These are phyloP conservation scores for Lasioglossum zephyrum DNA, from an alignment of 2,888 invertebrate species.

Conservation along the genomic window DNA sequence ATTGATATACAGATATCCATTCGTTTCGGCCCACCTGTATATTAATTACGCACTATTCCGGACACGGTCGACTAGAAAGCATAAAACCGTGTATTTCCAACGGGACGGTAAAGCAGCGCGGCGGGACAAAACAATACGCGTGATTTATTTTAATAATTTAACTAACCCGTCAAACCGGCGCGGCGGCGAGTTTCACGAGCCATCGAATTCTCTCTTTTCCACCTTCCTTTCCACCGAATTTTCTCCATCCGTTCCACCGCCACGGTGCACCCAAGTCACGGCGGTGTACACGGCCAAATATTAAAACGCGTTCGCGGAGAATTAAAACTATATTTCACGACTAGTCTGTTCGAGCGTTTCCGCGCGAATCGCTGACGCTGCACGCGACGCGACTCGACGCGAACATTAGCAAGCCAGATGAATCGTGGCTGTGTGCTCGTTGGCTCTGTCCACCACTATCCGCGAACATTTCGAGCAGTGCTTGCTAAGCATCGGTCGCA, in stretches of 20 bases:
- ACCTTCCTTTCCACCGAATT: background rate
- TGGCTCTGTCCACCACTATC: background rate
- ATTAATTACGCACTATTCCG: slow-evolving; percentile 47
- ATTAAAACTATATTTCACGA: slow-evolving; percentile 75
- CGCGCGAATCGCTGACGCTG: slow-evolving; percentile 11
- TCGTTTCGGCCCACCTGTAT: slow-evolving; percentile 15
- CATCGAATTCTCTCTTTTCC: slow-evolving; percentile 17
- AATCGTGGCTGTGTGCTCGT: background rate
- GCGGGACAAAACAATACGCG: slow-evolving; percentile 67
- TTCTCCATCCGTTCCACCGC: slow-evolving; percentile 4
- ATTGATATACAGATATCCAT: slow-evolving; percentile 18
- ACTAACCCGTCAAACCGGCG: slow-evolving; percentile 63
- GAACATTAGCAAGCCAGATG: background rate
- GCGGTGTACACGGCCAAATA: slow-evolving; percentile 55
- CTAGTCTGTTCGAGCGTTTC: slow-evolving; percentile 18
- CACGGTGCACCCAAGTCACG: slow-evolving; percentile 6
- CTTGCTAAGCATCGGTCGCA: slow-evolving; percentile 1
- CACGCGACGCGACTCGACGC: background rate
- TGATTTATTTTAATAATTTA: slow-evolving; percentile 77
- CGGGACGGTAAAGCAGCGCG: slow-evolving; percentile 66
- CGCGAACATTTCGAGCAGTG: background rate
- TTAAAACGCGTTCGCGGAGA: slow-evolving; percentile 66
- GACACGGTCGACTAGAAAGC: slow-evolving; percentile 26
- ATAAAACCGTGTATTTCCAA: slow-evolving; percentile 54
- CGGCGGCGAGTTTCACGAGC: slow-evolving; percentile 2